Conservation (phyloP, 2,797 vertebrate genomes). For the Sebastes taczanowskii region DNA sequence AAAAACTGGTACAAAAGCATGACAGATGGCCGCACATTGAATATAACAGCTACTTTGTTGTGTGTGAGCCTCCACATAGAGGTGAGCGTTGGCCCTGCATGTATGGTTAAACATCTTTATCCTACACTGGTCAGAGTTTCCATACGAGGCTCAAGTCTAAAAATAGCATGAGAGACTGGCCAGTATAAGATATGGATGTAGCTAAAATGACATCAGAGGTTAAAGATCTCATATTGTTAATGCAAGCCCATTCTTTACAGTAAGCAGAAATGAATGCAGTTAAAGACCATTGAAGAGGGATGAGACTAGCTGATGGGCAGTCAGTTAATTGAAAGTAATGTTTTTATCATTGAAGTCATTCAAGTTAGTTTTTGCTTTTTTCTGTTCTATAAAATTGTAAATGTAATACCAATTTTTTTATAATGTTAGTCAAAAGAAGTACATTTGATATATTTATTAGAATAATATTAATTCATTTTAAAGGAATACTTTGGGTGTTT, state of each 20-base stretch:
- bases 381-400: not conserved
- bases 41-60: constrained; percentile 2
- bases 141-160: not conserved
- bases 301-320: not conserved
- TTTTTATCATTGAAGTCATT: not conserved
- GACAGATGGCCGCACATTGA: not conserved
- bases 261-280: not conserved
- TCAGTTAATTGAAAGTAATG: not conserved
- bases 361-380: not conserved
- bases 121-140: not conserved
- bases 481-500: too few relatives aligned
- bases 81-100: not conserved
- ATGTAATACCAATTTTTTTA: not conserved
- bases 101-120: not conserved
- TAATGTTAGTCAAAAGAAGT: not conserved
- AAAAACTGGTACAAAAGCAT: not conserved
- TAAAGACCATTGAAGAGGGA: not conserved
- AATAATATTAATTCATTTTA: too few relatives aligned
- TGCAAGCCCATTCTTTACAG: not conserved
- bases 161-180: not conserved
- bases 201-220: not conserved
- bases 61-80: not conserved
- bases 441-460: not conserved
- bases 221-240: not conserved
- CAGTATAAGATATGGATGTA: not conserved